Base-by-base conservation (phyloP, 30 jellyfish, hydroid and myxozoan genomes). In the Pelagia noctiluca region DNA sequence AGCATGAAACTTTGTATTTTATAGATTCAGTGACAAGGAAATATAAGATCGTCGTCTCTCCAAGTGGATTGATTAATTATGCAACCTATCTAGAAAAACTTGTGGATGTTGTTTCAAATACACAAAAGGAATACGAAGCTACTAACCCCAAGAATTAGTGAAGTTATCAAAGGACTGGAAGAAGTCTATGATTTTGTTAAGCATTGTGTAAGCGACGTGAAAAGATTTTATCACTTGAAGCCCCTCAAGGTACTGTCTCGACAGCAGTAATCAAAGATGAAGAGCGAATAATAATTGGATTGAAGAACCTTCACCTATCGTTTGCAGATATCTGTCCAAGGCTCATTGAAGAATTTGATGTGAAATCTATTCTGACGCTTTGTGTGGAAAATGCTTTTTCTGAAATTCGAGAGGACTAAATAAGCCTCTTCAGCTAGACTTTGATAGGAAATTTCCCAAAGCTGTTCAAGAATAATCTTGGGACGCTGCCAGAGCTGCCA, bases 401-500 rank as follows among this genome's bases (percentile, higher is more conserved):
- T 69, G 64, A 69, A 69, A 69, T 69, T 35, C 82, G 82, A 33
- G 82, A 35, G 82, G 82, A 33, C 36, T 69, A 47, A 65, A 69
- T 69, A 69, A 33, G 82, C 82, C 80, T 3, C 80, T 67, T 67
- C 80, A 34, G 80, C 62, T 67, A 67, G 80, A 67, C 62, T 67
- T 67, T 69, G 82, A 69, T 37, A 69, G 82, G 62, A 31, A 69
- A 37, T n/a, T 69, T 37, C 82, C 82, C 33, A 67, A 69, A 69
- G 82, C 82, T 69, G 65, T 69, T 69, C 82, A 65, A 35, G 64
- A 69, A 69, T n/a, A n/a, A n/a, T n/a, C n/a, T n/a, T n/a, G n/a
- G n/a, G n/a, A n/a, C n/a, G n/a, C n/a, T n/a, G n/a, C n/a, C n/a
- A n/a, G n/a, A n/a, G n/a, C n/a, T n/a, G n/a, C n/a, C n/a, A n/a